A percentile compares a stretch with the other conserved stretches of the same genome.
Evolutionary conservation across 1,140 invertebrate genomes (phyloP).

Genomic region (Acyrthosiphon pisum): DNA sequence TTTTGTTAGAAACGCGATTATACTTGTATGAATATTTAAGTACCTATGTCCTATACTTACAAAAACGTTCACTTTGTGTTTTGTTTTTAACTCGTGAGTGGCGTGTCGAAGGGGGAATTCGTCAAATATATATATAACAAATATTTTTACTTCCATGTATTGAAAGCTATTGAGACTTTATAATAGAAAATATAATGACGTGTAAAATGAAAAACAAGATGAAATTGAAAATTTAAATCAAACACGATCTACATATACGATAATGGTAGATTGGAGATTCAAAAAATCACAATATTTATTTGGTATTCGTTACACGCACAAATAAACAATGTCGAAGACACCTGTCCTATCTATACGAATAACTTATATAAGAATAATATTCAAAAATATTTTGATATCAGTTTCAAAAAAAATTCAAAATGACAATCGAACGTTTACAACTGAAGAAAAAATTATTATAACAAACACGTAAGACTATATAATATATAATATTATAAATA

Average conservation of each 20-base stretch:
- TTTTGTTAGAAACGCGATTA: neutral
- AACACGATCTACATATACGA: neutral
- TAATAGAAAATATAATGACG: neutral
- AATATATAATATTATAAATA: too few species aligned
- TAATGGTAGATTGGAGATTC: neutral
- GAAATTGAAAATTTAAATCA: neutral
- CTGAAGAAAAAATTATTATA: neutral
- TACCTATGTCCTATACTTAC: too few species aligned
- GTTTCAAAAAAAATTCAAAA: neutral
- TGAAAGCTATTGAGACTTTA: neutral
- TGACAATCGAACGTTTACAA: too few species aligned
- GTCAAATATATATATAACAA: neutral
- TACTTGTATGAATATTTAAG: neutral
- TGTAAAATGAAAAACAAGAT: neutral
- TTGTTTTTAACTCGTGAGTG: neutral
- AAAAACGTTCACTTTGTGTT: neutral
- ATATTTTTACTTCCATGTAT: neutral
- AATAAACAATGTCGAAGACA: neutral
- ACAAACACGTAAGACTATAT: too few species aligned
- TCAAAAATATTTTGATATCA: neutral
- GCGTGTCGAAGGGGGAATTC: too few species aligned
- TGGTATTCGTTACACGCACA: neutral
- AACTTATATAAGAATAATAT: neutral
- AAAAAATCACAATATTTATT: neutral
- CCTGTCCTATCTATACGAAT: neutral